These are phyloP conservation scores for Tromatobia lineatoria DNA, from an alignment of 2,888 invertebrate genomes.

Conservation along the genomic window DNA sequence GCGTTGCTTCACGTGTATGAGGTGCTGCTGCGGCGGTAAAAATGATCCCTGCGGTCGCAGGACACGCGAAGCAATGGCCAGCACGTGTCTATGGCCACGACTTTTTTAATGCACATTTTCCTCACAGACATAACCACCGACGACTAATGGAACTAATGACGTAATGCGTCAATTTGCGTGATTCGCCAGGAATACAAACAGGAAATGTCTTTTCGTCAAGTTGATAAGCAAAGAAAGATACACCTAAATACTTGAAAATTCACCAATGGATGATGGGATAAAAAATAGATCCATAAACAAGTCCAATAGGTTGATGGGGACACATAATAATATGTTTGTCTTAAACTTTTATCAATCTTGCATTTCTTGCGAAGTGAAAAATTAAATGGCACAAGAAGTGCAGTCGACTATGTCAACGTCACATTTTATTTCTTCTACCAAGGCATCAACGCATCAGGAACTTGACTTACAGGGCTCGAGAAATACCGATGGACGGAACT, in stretches of 20 bases:
- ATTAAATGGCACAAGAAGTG: neutral
- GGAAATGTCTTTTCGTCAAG: too few species aligned
- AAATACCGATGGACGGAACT: slow-evolving; percentile 25
- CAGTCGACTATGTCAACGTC: neutral
- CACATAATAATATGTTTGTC: neutral
- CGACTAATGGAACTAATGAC: too few species aligned
- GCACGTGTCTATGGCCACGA: too few species aligned
- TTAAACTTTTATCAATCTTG: neutral
- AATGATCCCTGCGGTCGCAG: too few species aligned
- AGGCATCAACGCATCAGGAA: neutral
- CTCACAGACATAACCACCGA: too few species aligned
- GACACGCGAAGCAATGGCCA: too few species aligned
- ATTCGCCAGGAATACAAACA: too few species aligned
- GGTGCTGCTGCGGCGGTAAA: too few species aligned
- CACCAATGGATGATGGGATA: neutral
- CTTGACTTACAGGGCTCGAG: slow-evolving; percentile 8
- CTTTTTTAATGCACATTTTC: too few species aligned
- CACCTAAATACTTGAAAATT: neutral
- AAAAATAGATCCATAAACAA: neutral
- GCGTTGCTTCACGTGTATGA: too few species aligned
- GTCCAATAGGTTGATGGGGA: neutral
- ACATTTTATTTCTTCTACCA: neutral
- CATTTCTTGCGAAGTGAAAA: too few species aligned
- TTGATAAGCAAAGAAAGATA: neutral
- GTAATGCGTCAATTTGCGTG: too few species aligned